phyloP scores from a whole-genome alignment of 1,140 invertebrate genomes.

The Asobara japonica region DNA sequence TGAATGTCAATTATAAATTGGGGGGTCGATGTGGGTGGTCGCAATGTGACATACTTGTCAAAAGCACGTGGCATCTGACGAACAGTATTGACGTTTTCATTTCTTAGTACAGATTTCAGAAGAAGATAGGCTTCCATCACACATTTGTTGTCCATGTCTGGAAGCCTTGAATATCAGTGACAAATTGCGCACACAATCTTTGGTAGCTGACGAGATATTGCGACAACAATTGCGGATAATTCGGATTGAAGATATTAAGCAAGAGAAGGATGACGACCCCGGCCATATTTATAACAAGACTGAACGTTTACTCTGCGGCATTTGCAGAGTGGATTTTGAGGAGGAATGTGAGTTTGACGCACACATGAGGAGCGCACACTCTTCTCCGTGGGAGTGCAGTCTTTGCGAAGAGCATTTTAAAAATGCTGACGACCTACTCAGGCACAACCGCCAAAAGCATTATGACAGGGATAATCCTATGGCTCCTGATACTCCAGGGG shows the following conservation, averaged over 20 bases:
- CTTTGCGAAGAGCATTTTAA: conserved; percentile 37
- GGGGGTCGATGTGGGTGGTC: too few species aligned
- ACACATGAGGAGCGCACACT: conserved; percentile 41
- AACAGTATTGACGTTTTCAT: not conserved
- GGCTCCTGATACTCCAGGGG: too few species aligned
- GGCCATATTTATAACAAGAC: conserved; percentile 18
- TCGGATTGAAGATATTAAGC: too few species aligned
- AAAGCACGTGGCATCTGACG: too few species aligned
- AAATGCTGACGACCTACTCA: not conserved
- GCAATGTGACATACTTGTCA: not conserved
- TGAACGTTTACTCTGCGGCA: conserved; percentile 42
- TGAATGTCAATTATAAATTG: too few species aligned
- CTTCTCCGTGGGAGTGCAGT: conserved; percentile 35
- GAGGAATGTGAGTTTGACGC: conserved; percentile 40
- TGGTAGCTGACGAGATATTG: conserved; percentile 42
- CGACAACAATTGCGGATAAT: conserved; percentile 26
- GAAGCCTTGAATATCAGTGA: conserved; percentile 49
- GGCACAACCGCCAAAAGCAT: not conserved
- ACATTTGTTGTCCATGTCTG: conserved; percentile 48
- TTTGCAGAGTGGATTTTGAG: conserved; percentile 41
- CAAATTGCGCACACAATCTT: conserved; percentile 43
- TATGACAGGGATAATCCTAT: conserved; percentile 8
- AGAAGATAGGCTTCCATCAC: conserved; percentile 44
- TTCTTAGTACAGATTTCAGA: conserved; percentile 38
- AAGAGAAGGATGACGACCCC: conserved; percentile 23